phyloP scores from a whole-genome alignment of 2,113 vertebrate species.

The Notechis scutatus region DNA sequence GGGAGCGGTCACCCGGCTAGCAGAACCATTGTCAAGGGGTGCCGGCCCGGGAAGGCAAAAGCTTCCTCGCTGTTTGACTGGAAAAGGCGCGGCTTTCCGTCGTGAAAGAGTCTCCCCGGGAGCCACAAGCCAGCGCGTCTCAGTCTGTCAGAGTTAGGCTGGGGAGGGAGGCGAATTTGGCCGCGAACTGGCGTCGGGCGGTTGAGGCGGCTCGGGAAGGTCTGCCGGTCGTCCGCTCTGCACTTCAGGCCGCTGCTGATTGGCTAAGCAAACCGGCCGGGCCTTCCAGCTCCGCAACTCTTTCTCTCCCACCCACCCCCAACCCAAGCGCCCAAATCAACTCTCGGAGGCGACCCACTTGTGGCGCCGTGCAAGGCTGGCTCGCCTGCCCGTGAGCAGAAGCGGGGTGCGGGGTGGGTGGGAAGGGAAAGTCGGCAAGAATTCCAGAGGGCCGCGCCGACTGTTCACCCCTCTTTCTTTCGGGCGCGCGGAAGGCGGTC shows the following conservation, averaged over 20 bases:
- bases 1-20: neutral
- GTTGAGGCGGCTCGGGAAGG: neutral
- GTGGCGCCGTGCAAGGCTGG: slow-evolving; percentile 11
- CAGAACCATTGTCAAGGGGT: neutral
- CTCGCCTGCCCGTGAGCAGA: neutral
- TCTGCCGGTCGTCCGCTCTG: neutral
- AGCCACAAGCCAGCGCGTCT: neutral
- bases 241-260: neutral
- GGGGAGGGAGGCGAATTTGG: neutral
- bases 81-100: neutral
- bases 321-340: neutral
- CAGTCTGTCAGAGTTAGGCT: no score
- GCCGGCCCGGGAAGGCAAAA: neutral
- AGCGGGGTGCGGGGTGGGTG: no score
- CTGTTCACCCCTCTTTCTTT: neutral
- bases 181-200: neutral
- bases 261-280: neutral
- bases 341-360: slow-evolving; percentile 28
- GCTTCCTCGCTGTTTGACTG: neutral
- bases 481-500: neutral
- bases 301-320: accelerated
- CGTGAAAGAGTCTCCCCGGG: neutral
- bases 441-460: neutral
- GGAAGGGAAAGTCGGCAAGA: neutral
- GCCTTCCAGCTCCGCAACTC: neutral